phyloP scores from a whole-genome alignment of 2,113 vertebrate genomes.

The Bufo gargarizans region DNA sequence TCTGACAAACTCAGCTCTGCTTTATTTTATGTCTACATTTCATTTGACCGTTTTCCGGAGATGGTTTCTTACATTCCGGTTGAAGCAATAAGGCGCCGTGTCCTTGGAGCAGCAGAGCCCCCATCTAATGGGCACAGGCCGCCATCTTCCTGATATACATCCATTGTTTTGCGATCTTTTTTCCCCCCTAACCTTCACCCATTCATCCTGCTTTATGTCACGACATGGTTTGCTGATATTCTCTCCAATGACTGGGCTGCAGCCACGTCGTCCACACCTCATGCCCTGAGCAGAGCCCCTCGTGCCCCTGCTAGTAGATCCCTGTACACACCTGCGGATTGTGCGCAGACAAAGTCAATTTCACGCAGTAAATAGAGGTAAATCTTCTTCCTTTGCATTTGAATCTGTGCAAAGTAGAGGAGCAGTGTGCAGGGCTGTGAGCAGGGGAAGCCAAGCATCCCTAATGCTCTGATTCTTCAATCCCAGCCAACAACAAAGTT shows the following conservation, averaged over 20 bases:
- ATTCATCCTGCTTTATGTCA: background rate
- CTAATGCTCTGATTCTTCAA: conserved; percentile 90
- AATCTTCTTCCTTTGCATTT: conserved; percentile 76
- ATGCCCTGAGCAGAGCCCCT: background rate
- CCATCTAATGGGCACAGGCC: background rate
- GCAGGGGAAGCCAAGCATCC: conserved; percentile 86
- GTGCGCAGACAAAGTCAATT: conserved; percentile 61
- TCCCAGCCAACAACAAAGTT: conserved; percentile 93
- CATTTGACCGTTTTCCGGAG: background rate
- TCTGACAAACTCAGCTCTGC: background rate
- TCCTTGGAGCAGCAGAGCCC: background rate
- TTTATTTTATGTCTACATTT: background rate
- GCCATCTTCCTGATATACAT: background rate
- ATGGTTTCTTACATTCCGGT: background rate
- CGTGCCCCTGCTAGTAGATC: background rate
- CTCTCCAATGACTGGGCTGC: background rate
- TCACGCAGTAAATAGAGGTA: conserved; percentile 77
- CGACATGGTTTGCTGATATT: background rate
- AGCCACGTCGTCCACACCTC: background rate
- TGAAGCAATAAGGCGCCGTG: background rate
- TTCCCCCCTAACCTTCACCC: background rate
- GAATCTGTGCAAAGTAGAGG: conserved; percentile 78
- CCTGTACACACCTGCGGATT: background rate
- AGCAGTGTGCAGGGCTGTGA: conserved; percentile 79
- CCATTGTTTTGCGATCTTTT: too few relatives aligned